phyloP scores from a whole-genome alignment of 2,888 invertebrate species.

The Coleophora flavipennella region DNA sequence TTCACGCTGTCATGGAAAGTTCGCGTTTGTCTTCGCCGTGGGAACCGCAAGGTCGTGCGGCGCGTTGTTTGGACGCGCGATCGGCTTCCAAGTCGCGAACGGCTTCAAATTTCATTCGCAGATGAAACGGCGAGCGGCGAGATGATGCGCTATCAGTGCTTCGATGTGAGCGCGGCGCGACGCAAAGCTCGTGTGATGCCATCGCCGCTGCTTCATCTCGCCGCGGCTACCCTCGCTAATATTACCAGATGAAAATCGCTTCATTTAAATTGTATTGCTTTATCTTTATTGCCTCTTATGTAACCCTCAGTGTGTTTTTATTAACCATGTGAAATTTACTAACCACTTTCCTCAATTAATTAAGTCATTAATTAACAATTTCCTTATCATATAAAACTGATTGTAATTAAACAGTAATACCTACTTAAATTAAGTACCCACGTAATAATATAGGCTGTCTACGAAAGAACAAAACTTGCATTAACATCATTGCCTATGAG shows the following conservation, averaged over 20 bases:
- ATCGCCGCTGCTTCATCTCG: conserved; percentile 54
- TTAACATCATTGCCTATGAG: no score
- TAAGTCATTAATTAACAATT: no score
- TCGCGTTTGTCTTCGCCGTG: conserved; percentile 22
- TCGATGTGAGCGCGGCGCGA: conserved; percentile 49
- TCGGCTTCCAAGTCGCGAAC: no score
- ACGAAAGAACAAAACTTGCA: no score
- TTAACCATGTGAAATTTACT: no score
- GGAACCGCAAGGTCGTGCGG: conserved; percentile 29
- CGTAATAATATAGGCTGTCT: no score
- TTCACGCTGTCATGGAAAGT: conserved; percentile 15
- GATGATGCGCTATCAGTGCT: conserved; percentile 52
- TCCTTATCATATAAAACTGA: no score
- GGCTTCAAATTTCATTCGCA: conserved; percentile 16
- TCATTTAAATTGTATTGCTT: conserved; percentile 44
- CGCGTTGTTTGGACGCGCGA: neutral
- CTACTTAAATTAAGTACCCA: no score
- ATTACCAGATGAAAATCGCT: conserved; percentile 41
- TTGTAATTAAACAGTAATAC: no score
- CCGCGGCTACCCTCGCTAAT: conserved; percentile 40
- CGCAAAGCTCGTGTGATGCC: conserved; percentile 49
- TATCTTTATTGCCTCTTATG: conserved; percentile 32
- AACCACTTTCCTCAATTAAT: no score
- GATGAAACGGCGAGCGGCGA: conserved; percentile 41
- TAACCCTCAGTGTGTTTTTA: conserved; percentile 4